phyloP scores from a whole-genome alignment of 2,888 invertebrate species.

The Coronaproctus castanopsis region DNA sequence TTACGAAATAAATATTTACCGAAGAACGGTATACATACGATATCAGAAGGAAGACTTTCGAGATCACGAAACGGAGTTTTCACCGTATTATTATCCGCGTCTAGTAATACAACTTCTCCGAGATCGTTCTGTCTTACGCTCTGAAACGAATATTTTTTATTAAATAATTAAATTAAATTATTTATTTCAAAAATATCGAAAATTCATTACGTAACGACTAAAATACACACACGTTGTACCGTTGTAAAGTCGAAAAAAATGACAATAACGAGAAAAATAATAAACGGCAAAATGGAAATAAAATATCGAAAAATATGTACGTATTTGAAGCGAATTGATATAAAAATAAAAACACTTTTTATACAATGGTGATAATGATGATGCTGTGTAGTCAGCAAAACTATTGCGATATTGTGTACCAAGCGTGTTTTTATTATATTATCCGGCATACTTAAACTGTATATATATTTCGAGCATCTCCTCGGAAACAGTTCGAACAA shows the following conservation, averaged over 20 bases:
- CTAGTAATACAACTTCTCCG: slow-evolving; percentile 82
- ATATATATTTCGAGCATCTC: no score
- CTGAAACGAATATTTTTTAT: slow-evolving; percentile 32
- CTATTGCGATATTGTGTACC: no score
- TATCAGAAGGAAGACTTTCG: slow-evolving; percentile 69
- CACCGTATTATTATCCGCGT: slow-evolving; percentile 76
- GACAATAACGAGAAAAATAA: background rate
- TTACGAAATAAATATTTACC: background rate
- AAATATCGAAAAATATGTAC: no score
- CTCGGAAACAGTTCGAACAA: no score
- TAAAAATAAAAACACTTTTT: no score
- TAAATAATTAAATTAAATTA: no score
- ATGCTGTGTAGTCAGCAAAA: no score
- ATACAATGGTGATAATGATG: no score
- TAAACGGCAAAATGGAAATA: background rate
- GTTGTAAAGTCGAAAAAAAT: background rate
- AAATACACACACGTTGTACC: background rate
- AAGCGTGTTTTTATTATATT: no score
- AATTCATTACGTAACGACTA: background rate
- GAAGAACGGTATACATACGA: slow-evolving; percentile 36
- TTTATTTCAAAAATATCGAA: slow-evolving; percentile 22
- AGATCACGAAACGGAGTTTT: slow-evolving; percentile 77
- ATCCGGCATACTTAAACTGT: no score
- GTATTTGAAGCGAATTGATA: no score
- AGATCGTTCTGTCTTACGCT: slow-evolving; percentile 59